These are phyloP conservation scores for Temnopleurus reevesii DNA, from an alignment of 53 echinoderm and acorn worm genomes.

Conservation along the genomic window DNA sequence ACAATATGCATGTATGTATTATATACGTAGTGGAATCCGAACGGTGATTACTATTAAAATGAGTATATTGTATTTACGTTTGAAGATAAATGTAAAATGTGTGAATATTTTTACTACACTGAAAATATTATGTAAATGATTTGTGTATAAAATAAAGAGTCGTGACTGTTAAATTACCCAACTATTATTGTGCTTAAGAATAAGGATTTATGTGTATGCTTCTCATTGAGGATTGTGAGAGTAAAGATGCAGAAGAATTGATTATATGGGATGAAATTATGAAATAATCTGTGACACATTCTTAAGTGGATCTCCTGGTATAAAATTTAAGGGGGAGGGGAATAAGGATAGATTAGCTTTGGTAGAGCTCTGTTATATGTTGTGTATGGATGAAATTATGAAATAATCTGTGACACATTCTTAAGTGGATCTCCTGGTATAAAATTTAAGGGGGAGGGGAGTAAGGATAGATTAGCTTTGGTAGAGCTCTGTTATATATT, in stretches of 20 bases:
- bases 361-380: too few species aligned
- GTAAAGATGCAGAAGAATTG: too few species aligned
- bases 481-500: too few species aligned
- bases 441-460: too few species aligned
- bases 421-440: too few species aligned
- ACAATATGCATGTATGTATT: conserved; percentile 47
- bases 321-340: too few species aligned
- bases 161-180: conserved; percentile 50
- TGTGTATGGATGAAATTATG: too few species aligned
- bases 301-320: too few species aligned
- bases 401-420: too few species aligned
- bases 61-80: conserved; percentile 22
- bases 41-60: conserved; percentile 19
- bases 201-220: not conserved
- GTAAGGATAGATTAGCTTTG: too few species aligned
- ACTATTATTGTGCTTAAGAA: conserved; percentile 13
- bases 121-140: conserved; percentile 62
- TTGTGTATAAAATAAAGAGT: conserved; percentile 50
- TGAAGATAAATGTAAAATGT: conserved; percentile 61
- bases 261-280: too few species aligned
- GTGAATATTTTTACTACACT: conserved; percentile 66
- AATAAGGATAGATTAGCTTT: not conserved
- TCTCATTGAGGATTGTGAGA: not conserved
- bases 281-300: too few species aligned
- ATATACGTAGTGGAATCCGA: conserved; percentile 24